Base-by-base conservation (phyloP, 37 sponge, comb jelly and placozoan species). In the Mnemiopsis leidyi region DNA sequence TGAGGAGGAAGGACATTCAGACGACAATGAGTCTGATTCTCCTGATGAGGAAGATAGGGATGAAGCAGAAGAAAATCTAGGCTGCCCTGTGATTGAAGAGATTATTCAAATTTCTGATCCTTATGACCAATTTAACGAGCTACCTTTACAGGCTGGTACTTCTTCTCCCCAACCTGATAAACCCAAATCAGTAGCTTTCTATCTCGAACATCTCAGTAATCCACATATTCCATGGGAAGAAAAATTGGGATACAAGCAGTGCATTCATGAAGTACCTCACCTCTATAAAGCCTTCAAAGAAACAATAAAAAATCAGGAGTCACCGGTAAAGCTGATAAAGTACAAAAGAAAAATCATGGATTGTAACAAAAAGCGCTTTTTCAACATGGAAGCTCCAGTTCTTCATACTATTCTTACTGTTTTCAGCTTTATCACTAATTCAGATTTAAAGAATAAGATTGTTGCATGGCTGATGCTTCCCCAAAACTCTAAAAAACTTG, bases 391-490 rank as follows among this genome's bases (percentile, higher is more conserved):
- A 32, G 79, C 36, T 34, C 79, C 79, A 32, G 32, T 77, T 28
- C 0, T 77, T 5, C 32, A 26, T 1, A 77, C 36, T 32, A 33
- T 77, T 28, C 0, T 16, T 33, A 26, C 30, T 77, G 33, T 77
- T 2, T 77, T 77, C 3, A 13, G 33, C 0, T 77, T 77, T 77
- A 77, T 77, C 32, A 2, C 79, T 34, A 36, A 77, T 34, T 77
- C 33, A 32, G 35, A 77, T 34, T 5, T 13, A 34, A 77, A 32
- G 35, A 77, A 77, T 77, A 77, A 77, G 18, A 34, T 34, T 13
- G 32, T 77, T 16, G 79, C 79, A 21, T 77, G 79, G 79, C 36
- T 77, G 20, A 77, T 77, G 79, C 79, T 34, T 77, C 79, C 79
- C 2, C 18, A 20, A 16, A 33, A 77, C 32, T 26, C 26, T 5